A percentile compares a stretch with the other conserved stretches of the same genome.
Evolutionary conservation across 2,797 vertebrate species (phyloP).

Genomic region (Tragopan temminckii): DNA sequence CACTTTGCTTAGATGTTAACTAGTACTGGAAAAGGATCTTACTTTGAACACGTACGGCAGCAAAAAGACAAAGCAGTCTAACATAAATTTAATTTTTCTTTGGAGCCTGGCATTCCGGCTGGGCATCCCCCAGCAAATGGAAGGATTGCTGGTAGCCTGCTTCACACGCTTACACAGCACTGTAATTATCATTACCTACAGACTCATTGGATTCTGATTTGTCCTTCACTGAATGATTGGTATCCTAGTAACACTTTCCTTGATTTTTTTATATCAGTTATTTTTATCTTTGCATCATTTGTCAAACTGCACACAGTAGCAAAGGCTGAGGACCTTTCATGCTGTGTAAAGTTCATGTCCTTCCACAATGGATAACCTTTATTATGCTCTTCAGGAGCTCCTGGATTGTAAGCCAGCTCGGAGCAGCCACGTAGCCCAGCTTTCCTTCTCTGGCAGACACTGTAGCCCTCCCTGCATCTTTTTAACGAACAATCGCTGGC

Average conservation of each 20-base stretch:
- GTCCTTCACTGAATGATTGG: conserved; percentile 6
- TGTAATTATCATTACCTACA: conserved; percentile 40
- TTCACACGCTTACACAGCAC: conserved; percentile 8
- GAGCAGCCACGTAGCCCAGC: background rate
- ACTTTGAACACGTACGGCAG: background rate
- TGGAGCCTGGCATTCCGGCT: background rate
- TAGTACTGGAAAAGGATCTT: background rate
- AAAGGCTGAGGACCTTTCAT: background rate
- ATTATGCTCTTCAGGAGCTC: background rate
- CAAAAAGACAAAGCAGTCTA: background rate
- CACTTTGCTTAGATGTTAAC: no score
- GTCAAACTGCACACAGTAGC: background rate
- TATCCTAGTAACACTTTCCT: conserved; percentile 61
- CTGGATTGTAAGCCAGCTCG: background rate
- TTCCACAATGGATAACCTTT: background rate
- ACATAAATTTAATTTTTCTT: background rate
- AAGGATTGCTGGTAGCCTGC: conserved; percentile 5
- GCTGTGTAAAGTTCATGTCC: background rate
- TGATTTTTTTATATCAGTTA: background rate
- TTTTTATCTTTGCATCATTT: conserved; percentile 47
- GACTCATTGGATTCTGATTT: conserved; percentile 37
- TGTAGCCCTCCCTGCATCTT: background rate
- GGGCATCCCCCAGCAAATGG: background rate
- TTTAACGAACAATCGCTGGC: background rate
- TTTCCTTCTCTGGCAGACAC: background rate